phyloP scores from a whole-genome alignment of 2,888 invertebrate genomes.

The Amphipoea lucens region DNA sequence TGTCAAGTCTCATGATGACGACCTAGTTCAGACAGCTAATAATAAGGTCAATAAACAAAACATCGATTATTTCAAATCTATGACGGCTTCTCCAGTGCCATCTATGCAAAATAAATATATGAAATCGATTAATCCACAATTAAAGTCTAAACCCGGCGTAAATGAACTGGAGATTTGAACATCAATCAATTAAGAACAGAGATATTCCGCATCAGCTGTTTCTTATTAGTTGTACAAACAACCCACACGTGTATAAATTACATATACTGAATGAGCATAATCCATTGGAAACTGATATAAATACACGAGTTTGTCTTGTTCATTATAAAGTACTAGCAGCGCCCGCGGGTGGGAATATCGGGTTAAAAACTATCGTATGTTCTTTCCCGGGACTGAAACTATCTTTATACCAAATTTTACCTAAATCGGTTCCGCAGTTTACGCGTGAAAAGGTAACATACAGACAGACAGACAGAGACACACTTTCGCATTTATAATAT shows the following conservation, averaged over 20 bases:
- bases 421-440: too few species aligned
- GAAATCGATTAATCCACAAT: background rate
- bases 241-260: constrained; percentile 26
- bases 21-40: too few species aligned
- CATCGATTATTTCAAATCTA: background rate
- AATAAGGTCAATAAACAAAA: background rate
- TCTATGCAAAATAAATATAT: background rate
- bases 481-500: too few species aligned
- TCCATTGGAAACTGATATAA: constrained; percentile 37
- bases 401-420: too few species aligned
- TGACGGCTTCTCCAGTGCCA: too few species aligned
- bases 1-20: background rate
- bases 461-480: too few species aligned
- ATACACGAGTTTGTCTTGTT: constrained; percentile 6
- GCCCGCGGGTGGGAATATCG: too few species aligned
- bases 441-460: too few species aligned
- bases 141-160: background rate
- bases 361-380: too few species aligned
- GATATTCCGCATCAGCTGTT: constrained; percentile 32
- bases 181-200: background rate
- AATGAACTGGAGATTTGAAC: background rate
- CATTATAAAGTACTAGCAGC: constrained; percentile 9
- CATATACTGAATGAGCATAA: constrained; percentile 35
- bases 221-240: constrained; percentile 26
- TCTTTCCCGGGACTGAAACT: too few species aligned